Percentiles rank a stretch among this genome's conserved stretches.
Conservation (phyloP, 2,113 vertebrate genomes). For the Eolophus roseicapilla region DNA sequence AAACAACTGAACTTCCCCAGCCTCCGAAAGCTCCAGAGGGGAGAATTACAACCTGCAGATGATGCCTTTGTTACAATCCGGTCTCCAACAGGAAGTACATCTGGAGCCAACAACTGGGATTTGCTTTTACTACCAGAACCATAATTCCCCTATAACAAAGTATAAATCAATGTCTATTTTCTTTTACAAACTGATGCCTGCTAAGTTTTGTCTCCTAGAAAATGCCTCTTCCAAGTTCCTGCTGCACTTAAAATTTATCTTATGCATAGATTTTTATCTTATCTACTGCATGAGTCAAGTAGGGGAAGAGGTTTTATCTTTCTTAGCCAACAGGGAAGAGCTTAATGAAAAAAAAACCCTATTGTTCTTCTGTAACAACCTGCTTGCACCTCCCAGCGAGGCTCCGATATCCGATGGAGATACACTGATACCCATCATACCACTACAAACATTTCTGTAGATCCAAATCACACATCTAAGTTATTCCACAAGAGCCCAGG, state of each 20-base stretch:
- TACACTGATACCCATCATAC: not conserved
- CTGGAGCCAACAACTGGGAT: not conserved
- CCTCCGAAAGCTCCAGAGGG: not conserved
- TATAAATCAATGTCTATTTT: not conserved
- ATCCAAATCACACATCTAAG: not conserved
- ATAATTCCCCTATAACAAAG: not conserved
- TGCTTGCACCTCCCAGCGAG: not conserved
- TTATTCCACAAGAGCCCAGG: not conserved
- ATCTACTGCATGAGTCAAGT: not conserved
- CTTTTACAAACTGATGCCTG: not conserved
- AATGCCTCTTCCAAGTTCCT: not conserved
- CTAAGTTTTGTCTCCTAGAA: not conserved
- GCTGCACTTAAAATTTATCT: slow-evolving; percentile 10
- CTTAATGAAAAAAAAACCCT: not conserved
- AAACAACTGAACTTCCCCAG: not conserved
- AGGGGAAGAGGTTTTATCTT: slow-evolving; percentile 20
- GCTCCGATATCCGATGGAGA: not conserved
- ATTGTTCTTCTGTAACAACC: not conserved
- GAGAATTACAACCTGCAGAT: not conserved
- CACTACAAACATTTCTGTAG: not conserved
- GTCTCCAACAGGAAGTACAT: not conserved
- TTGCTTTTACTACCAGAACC: not conserved
- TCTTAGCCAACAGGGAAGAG: not conserved
- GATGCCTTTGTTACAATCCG: not conserved
- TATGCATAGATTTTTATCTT: slow-evolving; percentile 9